A percentile compares a stretch with the other conserved stretches of the same genome.
These are phyloP conservation scores for Uropsilus gracilis DNA, from an alignment of 2,113 vertebrate species.

Conservation along the genomic window DNA sequence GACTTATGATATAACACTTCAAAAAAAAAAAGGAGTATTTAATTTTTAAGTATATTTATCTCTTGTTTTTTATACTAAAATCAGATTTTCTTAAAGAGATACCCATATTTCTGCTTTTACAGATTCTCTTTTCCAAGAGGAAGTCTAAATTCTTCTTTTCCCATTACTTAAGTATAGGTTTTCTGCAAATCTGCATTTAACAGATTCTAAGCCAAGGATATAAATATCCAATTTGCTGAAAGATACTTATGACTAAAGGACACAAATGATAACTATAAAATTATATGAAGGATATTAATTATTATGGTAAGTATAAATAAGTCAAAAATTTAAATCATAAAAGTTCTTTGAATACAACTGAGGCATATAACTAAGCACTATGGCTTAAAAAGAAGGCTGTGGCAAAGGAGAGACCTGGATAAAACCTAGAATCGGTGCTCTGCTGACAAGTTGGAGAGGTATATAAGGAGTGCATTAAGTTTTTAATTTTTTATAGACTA, in stretches of 20 bases:
- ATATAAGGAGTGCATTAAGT: neutral
- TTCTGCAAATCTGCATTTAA: neutral
- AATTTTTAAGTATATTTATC: neutral
- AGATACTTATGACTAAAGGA: neutral
- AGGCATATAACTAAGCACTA: neutral
- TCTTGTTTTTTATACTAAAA: neutral
- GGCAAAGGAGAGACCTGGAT: neutral
- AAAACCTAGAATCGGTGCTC: neutral
- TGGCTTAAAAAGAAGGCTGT: neutral
- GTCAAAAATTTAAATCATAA: neutral
- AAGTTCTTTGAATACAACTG: neutral
- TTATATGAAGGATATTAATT: neutral
- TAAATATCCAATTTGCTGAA: neutral
- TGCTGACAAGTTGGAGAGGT: neutral
- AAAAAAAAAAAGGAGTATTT: neutral
- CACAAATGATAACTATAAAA: neutral
- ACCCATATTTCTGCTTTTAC: neutral
- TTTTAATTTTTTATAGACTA: neutral
- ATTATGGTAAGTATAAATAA: neutral
- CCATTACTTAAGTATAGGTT: neutral
- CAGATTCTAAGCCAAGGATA: neutral
- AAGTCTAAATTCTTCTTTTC: slow-evolving; percentile 32
- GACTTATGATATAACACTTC: neutral
- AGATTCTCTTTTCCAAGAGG: neutral
- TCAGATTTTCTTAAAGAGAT: neutral